A percentile compares a stretch with the other conserved stretches of the same genome.
Conservation (phyloP, 2,888 invertebrate species). For the Phortica okadai region DNA sequence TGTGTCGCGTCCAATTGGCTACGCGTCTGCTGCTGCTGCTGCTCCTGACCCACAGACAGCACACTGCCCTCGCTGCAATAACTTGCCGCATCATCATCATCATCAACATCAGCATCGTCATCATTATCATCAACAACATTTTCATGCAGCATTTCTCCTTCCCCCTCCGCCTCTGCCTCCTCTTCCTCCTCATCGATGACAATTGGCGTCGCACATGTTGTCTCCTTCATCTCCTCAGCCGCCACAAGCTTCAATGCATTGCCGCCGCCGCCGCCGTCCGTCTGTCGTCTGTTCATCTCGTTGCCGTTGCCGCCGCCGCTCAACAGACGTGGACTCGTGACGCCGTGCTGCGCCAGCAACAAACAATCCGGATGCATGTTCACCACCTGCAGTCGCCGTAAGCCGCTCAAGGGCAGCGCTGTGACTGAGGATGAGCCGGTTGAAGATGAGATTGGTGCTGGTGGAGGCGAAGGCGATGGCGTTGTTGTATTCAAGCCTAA, state of each 20-base stretch:
- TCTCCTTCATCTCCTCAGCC: conserved; percentile 10
- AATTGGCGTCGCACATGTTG: conserved; percentile 40
- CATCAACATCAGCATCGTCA: conserved; percentile 52
- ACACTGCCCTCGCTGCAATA: conserved; percentile 88
- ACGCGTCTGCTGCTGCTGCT: conserved; percentile 35
- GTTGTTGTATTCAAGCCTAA: conserved; percentile 45
- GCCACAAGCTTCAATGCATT: not conserved
- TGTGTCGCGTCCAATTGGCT: not conserved
- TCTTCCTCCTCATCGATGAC: conserved; percentile 48
- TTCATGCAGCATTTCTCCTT: conserved; percentile 33
- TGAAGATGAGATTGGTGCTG: conserved; percentile 24
- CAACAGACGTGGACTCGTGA: conserved; percentile 68
- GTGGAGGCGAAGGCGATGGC: conserved; percentile 36
- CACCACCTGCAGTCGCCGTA: not conserved
- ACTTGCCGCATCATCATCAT: conserved; percentile 78
- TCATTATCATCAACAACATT: conserved; percentile 1
- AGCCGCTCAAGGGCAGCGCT: not conserved
- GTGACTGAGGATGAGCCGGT: not conserved
- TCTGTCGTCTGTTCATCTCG: not conserved
- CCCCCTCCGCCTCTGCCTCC: conserved; percentile 40
- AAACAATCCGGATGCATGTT: conserved; percentile 75
- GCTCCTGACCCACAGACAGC: conserved; percentile 87
- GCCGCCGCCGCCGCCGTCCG: not conserved
- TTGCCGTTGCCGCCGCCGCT: not conserved
- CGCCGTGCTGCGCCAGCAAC: conserved; percentile 70